phyloP scores from a whole-genome alignment of 1,140 invertebrate genomes.

The Drosophila leontia region DNA sequence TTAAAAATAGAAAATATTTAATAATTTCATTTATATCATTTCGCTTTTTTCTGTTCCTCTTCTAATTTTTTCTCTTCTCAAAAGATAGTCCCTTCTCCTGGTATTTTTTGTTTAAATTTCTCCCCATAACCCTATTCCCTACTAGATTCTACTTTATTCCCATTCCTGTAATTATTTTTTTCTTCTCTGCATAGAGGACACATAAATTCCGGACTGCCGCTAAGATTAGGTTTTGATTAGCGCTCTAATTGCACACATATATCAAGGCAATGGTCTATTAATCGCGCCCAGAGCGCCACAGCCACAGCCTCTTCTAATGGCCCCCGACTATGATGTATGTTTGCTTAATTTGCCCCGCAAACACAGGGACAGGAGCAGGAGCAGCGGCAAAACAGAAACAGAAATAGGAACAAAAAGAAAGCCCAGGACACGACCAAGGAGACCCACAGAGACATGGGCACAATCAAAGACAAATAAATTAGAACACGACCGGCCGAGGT shows the following conservation, averaged over 20 bases:
- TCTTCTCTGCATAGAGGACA: constrained; percentile 5
- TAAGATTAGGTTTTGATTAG: constrained; percentile 73
- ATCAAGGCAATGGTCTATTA: constrained; percentile 67
- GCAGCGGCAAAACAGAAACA: not conserved
- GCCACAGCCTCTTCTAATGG: constrained; percentile 63
- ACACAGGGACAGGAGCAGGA: constrained; percentile 14
- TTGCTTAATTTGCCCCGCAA: constrained; percentile 67
- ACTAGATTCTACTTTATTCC: not conserved
- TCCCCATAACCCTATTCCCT: not conserved
- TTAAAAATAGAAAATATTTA: not conserved
- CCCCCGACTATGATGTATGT: constrained; percentile 70
- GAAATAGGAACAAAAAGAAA: constrained; percentile 42
- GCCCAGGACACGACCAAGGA: constrained; percentile 60
- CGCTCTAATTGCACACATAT: constrained; percentile 72
- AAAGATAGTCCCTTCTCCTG: not conserved
- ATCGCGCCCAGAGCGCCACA: constrained; percentile 53
- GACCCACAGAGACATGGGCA: constrained; percentile 64
- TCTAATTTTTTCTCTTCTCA: no score
- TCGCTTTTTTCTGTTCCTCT: no score
- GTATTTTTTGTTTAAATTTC: not conserved
- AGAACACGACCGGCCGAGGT: constrained; percentile 74
- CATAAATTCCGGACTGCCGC: constrained; percentile 50
- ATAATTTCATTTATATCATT: no score
- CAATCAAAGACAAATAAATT: constrained; percentile 84
- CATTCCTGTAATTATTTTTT: not conserved